A percentile compares a stretch with the other conserved stretches of the same genome.
Evolutionary conservation across 2,888 invertebrate species (phyloP).

Genomic region (Caenorhabditis sp.): DNA sequence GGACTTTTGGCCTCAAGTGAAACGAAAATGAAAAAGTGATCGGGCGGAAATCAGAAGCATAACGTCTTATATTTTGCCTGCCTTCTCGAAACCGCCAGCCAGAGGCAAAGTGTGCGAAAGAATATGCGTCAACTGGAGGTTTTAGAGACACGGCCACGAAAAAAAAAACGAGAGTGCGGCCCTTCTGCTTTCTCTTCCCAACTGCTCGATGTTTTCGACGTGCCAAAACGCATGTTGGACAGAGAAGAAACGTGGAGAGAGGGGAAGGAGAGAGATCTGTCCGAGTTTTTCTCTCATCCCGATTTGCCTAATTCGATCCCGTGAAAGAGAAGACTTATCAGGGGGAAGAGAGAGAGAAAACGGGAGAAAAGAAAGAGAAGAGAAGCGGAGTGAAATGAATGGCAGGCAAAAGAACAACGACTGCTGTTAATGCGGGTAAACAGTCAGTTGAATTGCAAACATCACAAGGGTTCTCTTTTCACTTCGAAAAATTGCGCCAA

Average conservation of each 20-base stretch:
- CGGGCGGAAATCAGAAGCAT: conserved; percentile 10
- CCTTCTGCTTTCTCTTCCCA: conserved; percentile 19
- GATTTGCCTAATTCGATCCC: too few relatives aligned
- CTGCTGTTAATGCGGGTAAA: conserved; percentile 47
- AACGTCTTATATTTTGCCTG: conserved; percentile 26
- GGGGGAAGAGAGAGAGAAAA: background rate
- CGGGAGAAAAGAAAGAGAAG: background rate
- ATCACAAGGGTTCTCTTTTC: conserved; percentile 4
- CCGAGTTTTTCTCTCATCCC: too few relatives aligned
- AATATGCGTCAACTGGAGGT: conserved; percentile 38
- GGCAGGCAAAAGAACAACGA: conserved; percentile 17
- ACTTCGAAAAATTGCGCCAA: conserved; percentile 27
- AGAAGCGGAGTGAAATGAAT: background rate
- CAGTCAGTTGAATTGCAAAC: conserved; percentile 42
- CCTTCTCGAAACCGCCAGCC: too few relatives aligned
- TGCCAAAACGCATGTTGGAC: conserved; percentile 55
- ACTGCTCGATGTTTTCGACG: conserved; percentile 57
- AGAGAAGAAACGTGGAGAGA: conserved; percentile 19
- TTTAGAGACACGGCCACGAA: conserved; percentile 15
- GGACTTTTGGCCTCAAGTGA: conserved; percentile 15
- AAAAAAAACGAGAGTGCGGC: conserved; percentile 48
- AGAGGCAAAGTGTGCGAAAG: conserved; percentile 42
- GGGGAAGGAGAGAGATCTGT: conserved; percentile 21
- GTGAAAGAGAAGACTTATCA: background rate
- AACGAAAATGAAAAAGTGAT: background rate